Base-by-base conservation (phyloP, 2,113 vertebrate species). In the Setophaga kirtlandii region DNA sequence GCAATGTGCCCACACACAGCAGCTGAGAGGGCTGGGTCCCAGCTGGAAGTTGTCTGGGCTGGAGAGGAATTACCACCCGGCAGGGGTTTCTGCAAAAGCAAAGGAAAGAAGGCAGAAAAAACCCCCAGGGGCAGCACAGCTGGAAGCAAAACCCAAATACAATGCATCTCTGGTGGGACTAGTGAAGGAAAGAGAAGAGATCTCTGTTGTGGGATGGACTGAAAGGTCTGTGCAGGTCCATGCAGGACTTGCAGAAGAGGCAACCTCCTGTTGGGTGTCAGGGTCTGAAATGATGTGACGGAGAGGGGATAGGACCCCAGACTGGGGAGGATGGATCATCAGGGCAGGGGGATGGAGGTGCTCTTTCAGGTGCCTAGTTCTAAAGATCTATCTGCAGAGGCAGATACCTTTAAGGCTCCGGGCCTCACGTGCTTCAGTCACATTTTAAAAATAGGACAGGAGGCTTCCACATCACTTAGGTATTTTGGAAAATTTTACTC, bases 401-500 rank as follows among this genome's bases (percentile, higher is more conserved):
- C 58, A 60, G 58, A 60, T 85, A 94, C 78, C 58, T 96, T 96
- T 96, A 97, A 96, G 84, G 90, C 90, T 87, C 58, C 56, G 70
- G 75, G 53, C 55, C 88, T 94, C 5, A 27, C 31, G 2, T 89
- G 92, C 56, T 94, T 91, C 78, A 87, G 87, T 93, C 94, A 94
- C 46, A 2, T 93, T 94, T 96, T 96, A 97, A 97, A 97, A 97
- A 96, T 96, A 97, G 96, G 90, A 91, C 5, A 31, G 70, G 70
- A 96, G 90, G 85, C 85, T 94, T 94, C 92, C 90, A 93, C 92
- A 82, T 71, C 94, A 91, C 85, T 97, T 93, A 94, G 75, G 94
- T 95, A 96, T 97, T 97, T 96, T 83, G 94, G 94, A 97, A 96
- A 95, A 96, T 96, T 96, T 96, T 97, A 89, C 85, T 97, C 95